Evolutionary conservation across 2,113 vertebrate genomes (phyloP), one percentile per base, ranked within the genome.

Genomic region (Erythrocebus patas): DNA sequence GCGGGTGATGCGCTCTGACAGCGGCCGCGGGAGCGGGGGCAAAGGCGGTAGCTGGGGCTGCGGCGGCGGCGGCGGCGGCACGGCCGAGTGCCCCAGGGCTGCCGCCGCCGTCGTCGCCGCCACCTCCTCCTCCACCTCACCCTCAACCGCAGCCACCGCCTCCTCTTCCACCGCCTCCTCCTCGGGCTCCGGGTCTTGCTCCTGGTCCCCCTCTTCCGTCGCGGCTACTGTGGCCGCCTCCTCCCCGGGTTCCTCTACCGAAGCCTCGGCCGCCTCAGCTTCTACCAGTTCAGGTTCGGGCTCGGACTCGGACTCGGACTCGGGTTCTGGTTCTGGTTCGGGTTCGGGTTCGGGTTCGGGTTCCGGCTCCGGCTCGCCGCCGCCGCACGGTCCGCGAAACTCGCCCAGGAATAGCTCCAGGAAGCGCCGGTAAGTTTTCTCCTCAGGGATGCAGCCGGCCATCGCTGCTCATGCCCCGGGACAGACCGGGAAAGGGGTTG

Each of bases 401-500:
- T 99, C 99, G 98, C 99, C 99, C 79, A 99, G 97, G 98, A 99
- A 99, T 73, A 99, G 99, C 99, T 99, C 99, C 98, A 99, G 98
- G 98, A 99, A 99, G 98, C 99, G 99, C 98, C 99, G 99, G 99
- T 99, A 99, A 99, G 98, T 99, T 99, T 99, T 99, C 99, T 99
- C 99, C 99, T 99, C 99, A 98, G 99, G 99, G 99, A 98, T 98
- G 99, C 98, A 99, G 98, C 99, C 98, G 98, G 99, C 99, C 99
- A 99, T 99, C 98, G 98, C 99, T 99, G 99, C 99, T 99, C 99
- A 99, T 99, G 99, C 99, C 94, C 78, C 61, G 40, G 68, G 72
- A 88, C 85, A 66, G 55, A 73, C 61, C 45, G 70, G 91, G 79
- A 66, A 79, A 81, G 35, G 27, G 72, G 52, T 20, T 18, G 12